phyloP scores from a whole-genome alignment of 1,140 invertebrate species.

The Lepidurus arcticus region DNA sequence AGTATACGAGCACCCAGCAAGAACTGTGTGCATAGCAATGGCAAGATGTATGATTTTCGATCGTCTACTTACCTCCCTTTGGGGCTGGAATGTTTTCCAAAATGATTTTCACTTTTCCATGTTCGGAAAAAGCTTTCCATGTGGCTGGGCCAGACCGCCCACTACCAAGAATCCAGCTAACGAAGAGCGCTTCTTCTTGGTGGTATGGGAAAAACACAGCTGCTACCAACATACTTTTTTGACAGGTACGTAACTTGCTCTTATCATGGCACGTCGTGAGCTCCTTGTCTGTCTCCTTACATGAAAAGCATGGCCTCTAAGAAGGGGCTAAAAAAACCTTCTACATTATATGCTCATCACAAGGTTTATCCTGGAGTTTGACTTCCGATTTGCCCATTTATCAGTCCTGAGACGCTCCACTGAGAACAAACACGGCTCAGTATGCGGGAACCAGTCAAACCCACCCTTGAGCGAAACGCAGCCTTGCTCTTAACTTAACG shows the following conservation, averaged over 20 bases:
- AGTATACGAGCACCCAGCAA: not conserved
- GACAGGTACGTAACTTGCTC: not conserved
- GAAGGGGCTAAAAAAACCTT: not conserved
- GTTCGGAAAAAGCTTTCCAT: not conserved
- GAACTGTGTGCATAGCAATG: not conserved
- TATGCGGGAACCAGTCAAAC: not conserved
- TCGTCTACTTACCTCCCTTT: not conserved
- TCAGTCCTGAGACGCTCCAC: not conserved
- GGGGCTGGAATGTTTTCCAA: conserved; percentile 12
- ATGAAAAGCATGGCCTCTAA: conserved; percentile 9
- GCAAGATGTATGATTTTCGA: not conserved
- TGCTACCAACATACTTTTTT: not conserved
- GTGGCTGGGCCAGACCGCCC: not conserved
- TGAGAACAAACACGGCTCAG: not conserved
- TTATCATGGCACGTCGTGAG: not conserved
- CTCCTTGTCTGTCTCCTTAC: not conserved
- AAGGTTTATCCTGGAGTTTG: not conserved
- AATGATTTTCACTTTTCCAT: not conserved
- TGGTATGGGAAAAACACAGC: not conserved
- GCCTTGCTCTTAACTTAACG: not conserved
- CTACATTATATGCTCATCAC: not conserved
- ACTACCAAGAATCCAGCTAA: not conserved
- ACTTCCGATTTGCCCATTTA: conserved; percentile 1
- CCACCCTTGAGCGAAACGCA: not conserved
- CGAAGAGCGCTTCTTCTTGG: not conserved